Base-by-base conservation (phyloP, 2,888 invertebrate genomes). In the Galeruca laticollis region DNA sequence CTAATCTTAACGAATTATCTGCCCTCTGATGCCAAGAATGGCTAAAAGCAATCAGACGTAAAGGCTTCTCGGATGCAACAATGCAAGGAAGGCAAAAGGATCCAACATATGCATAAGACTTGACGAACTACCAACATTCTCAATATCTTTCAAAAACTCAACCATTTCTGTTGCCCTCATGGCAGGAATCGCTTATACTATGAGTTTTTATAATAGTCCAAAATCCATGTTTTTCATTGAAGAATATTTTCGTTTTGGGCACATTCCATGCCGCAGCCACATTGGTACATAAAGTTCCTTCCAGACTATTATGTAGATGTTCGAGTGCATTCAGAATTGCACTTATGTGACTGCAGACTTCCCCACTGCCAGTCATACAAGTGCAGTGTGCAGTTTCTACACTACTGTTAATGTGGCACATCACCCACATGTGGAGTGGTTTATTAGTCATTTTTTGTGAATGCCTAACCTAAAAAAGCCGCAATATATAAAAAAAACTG, bases 381-480 rank as follows among this genome's bases (percentile, higher is more conserved):
- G n/a, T n/a, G n/a, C n/a, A n/a, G n/a, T n/a, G n/a, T n/a, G n/a
- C n/a, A n/a, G n/a, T n/a, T n/a, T n/a, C n/a, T n/a, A n/a, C n/a
- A n/a, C n/a, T n/a, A n/a, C n/a, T n/a, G n/a, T n/a, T n/a, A n/a
- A n/a, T n/a, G n/a, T n/a, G n/a, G n/a, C n/a, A n/a, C n/a, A n/a
- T n/a, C n/a, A n/a, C n/a, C n/a, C n/a, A n/a, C 2, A 60, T 51
- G 21, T 65, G 8, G 5, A 73, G 40, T 3, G 60, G 64, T 6
- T 13, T 2, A n/a, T 65, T 62, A 10, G 40, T 64, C 62, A 71
- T 54, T 43, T 64, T 62, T 62, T 74, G 74, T 10, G 73, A 74
- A 68, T 72, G 74, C 18, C 66, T 69, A 6, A 73, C 71, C 67
- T 73, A 51, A 61, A n/a, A 73, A 64, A 49, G 54, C n/a, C n/a